Conservation (phyloP, 1,140 invertebrate genomes). For the Dinoponera quadriceps region DNA sequence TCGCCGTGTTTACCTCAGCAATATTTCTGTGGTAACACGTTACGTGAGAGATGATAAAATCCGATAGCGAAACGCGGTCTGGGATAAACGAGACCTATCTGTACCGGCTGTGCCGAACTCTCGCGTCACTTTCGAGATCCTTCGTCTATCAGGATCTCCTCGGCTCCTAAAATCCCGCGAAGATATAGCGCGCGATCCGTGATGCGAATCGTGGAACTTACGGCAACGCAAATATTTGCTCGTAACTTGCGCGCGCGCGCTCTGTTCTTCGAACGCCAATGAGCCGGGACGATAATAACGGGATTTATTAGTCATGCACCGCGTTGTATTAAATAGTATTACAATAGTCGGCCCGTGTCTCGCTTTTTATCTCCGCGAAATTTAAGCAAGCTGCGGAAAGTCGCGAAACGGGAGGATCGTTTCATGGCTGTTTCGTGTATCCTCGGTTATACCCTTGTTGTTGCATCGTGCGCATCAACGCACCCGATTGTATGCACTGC, state of each 20-base stretch:
- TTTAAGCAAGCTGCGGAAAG: not conserved
- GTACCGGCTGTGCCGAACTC: not conserved
- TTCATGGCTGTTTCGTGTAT: constrained; percentile 22
- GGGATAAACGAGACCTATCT: not conserved
- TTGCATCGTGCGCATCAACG: constrained; percentile 5
- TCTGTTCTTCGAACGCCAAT: not conserved
- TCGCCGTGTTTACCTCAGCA: too few relatives aligned
- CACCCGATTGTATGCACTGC: constrained; percentile 31
- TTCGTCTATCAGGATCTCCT: not conserved
- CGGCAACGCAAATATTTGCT: not conserved
- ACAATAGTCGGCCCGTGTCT: not conserved
- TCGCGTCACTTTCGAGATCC: not conserved
- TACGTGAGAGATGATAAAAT: too few relatives aligned
- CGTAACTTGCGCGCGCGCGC: not conserved
- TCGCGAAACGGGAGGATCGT: not conserved
- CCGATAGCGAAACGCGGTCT: too few relatives aligned
- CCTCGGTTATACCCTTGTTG: not conserved
- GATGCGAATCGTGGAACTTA: not conserved
- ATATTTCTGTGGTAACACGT: too few relatives aligned
- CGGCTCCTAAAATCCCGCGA: not conserved
- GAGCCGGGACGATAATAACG: not conserved
- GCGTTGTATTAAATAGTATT: constrained; percentile 10
- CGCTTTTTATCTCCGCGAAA: too few relatives aligned
- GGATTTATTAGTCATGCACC: constrained; percentile 23
- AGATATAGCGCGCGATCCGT: not conserved